Evolutionary conservation across 2,888 invertebrate species (phyloP).

Genomic region (Globia sparganii): DNA sequence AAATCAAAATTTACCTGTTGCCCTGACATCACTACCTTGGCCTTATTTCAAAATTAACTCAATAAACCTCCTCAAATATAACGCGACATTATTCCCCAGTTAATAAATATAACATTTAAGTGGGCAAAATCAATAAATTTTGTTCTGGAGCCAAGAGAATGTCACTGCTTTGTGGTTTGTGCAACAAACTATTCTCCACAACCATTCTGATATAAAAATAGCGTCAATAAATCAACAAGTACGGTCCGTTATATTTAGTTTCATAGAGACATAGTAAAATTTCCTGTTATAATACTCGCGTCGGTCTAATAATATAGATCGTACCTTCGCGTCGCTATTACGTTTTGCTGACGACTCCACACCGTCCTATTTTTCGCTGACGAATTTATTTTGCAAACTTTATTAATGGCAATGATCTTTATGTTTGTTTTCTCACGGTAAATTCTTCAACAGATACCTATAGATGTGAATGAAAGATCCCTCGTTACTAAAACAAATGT

Average conservation of each 20-base stretch:
- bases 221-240: constrained; percentile 64
- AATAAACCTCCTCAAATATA: constrained; percentile 54
- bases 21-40: constrained; percentile 48
- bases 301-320: constrained; percentile 34
- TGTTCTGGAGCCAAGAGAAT: constrained; percentile 72
- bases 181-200: constrained; percentile 65
- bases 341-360: constrained; percentile 24
- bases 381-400: background rate
- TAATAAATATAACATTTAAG: constrained; percentile 56
- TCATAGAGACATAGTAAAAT: constrained; percentile 50
- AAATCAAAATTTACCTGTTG: constrained; percentile 53
- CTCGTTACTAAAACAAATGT: constrained; percentile 19
- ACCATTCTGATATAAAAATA: constrained; percentile 72
- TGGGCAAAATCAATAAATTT: constrained; percentile 68
- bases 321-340: constrained; percentile 26
- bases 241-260: constrained; percentile 61
- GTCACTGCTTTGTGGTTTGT: constrained; percentile 65
- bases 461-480: constrained; percentile 14
- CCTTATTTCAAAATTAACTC: constrained; percentile 57
- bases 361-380: background rate
- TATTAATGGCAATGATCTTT: constrained; percentile 36
- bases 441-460: constrained; percentile 2
- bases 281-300: constrained; percentile 53
- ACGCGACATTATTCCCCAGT: constrained; percentile 51
- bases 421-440: constrained; percentile 17